Evolutionary conservation across 2,113 vertebrate genomes (phyloP).

Genomic region (Sceloporus tristichus): DNA sequence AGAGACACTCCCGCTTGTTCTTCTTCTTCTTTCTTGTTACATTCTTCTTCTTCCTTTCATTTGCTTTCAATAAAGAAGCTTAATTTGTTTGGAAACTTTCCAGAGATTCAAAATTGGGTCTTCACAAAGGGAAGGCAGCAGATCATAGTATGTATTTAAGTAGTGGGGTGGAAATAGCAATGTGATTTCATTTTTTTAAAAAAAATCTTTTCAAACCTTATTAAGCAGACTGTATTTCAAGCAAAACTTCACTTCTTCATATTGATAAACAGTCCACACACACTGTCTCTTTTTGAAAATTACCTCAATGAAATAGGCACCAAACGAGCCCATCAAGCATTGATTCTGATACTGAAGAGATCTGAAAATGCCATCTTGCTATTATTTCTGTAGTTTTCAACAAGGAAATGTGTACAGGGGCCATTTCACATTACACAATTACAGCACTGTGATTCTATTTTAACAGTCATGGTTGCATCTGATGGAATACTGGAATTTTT

Average conservation of each 20-base stretch:
- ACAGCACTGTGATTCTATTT: no score
- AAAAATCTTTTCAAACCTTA: conserved; percentile 71
- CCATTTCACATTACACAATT: no score
- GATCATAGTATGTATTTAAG: conserved; percentile 71
- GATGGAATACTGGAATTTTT: no score
- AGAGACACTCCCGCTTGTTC: conserved; percentile 69
- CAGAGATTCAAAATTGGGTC: conserved; percentile 71
- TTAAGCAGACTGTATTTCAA: conserved; percentile 77
- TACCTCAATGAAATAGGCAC: conserved; percentile 49
- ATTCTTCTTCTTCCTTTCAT: conserved; percentile 64
- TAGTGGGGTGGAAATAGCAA: conserved; percentile 63
- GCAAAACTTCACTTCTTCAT: conserved; percentile 64
- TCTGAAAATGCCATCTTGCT: conserved; percentile 68
- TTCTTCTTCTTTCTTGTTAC: neutral
- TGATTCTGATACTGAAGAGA: conserved; percentile 73
- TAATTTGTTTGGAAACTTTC: conserved; percentile 79
- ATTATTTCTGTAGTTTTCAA: conserved; percentile 55
- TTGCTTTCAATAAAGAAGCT: conserved; percentile 80
- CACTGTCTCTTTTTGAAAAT: conserved; percentile 27
- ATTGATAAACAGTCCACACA: conserved; percentile 52
- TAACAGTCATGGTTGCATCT: no score
- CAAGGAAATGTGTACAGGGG: conserved; percentile 49
- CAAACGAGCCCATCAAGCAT: conserved; percentile 55
- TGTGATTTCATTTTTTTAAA: conserved; percentile 62
- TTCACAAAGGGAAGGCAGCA: conserved; percentile 71